phyloP scores from a whole-genome alignment of 2,113 vertebrate species.

The Catagonus wagneri region DNA sequence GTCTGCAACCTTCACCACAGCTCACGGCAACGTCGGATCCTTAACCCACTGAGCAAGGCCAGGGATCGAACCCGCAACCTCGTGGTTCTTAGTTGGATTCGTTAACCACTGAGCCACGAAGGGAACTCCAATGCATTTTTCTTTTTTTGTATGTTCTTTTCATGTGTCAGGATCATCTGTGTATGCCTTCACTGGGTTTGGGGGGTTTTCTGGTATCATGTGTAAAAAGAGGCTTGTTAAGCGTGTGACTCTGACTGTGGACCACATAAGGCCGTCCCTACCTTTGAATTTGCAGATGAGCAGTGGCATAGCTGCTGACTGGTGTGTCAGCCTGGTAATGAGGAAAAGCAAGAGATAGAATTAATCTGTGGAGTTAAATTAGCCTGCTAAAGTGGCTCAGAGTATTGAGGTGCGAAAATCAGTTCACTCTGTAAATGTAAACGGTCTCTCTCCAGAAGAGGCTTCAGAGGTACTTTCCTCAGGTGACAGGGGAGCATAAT shows the following conservation, averaged over 20 bases:
- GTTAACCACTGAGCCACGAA: no score
- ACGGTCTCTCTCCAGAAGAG: neutral
- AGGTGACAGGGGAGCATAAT: neutral
- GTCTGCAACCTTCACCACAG: no score
- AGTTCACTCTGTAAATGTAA: neutral
- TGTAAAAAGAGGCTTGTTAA: neutral
- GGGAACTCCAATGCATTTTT: no score
- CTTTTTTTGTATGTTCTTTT: neutral
- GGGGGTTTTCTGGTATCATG: neutral
- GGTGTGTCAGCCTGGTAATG: neutral
- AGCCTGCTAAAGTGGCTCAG: neutral
- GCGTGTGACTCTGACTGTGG: rapidly evolving
- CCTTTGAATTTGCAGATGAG: neutral
- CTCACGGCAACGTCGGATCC: no score
- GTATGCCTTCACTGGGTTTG: neutral
- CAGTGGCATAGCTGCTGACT: neutral
- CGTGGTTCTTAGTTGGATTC: no score
- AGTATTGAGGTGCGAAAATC: neutral
- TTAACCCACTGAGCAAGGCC: no score
- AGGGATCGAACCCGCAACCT: no score
- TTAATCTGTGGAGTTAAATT: neutral
- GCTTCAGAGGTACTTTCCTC: neutral
- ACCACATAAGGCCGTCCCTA: neutral
- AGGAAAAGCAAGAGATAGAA: neutral
- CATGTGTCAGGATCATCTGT: neutral